These are phyloP conservation scores for Tipula helvola DNA, from an alignment of 2,888 invertebrate species.

Conservation along the genomic window DNA sequence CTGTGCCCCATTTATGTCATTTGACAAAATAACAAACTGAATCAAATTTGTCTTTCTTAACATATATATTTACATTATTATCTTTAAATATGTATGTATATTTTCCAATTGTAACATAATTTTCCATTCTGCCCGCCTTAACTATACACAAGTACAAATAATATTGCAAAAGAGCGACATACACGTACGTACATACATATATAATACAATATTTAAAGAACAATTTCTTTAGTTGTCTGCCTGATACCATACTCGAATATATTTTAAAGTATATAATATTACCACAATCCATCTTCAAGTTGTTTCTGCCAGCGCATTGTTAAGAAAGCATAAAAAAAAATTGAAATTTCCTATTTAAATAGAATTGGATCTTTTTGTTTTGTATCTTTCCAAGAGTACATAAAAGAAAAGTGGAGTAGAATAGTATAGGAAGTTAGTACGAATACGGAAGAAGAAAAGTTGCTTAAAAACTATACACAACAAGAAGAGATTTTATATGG, in stretches of 20 bases:
- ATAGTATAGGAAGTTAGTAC: neutral
- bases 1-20: neutral
- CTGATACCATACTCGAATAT: neutral
- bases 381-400: neutral
- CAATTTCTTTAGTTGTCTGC: neutral
- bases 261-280: neutral
- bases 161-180: too few relatives aligned
- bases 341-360: neutral
- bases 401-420: neutral
- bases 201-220: neutral
- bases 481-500: neutral
- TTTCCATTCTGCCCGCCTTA: neutral
- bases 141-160: too few relatives aligned
- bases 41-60: neutral
- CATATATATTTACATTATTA: neutral
- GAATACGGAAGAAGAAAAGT: neutral
- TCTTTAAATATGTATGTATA: neutral
- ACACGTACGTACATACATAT: neutral
- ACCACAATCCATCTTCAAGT: constrained; percentile 4
- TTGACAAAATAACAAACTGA: neutral
- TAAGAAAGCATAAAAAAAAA: neutral
- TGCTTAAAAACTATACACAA: neutral
- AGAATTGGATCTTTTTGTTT: neutral
- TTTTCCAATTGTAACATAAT: neutral
- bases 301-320: neutral